These are phyloP conservation scores for Danionella cerebrum DNA, from an alignment of 2,113 vertebrate species.

Conservation along the genomic window DNA sequence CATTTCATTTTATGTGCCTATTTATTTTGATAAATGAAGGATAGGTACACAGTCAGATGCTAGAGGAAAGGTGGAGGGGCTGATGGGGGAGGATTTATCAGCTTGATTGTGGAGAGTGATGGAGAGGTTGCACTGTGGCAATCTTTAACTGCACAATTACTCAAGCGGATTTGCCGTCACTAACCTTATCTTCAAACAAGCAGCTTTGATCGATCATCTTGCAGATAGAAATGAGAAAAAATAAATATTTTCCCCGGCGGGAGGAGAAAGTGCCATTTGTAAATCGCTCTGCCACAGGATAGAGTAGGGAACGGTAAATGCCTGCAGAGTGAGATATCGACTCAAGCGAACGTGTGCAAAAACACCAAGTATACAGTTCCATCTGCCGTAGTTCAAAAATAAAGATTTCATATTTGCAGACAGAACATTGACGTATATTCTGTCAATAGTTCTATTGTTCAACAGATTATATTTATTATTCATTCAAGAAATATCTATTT, in stretches of 20 bases:
- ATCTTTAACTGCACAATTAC: constrained; percentile 39
- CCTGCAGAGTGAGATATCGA: background rate
- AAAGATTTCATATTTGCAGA: too few species aligned
- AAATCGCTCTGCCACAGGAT: constrained; percentile 10
- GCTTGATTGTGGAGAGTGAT: constrained; percentile 28
- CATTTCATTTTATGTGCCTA: too few species aligned
- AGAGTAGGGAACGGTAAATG: background rate
- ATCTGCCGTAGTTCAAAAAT: too few species aligned
- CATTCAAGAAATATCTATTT: too few species aligned
- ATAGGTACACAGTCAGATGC: constrained; percentile 1
- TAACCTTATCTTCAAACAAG: constrained; percentile 40
- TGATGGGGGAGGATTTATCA: constrained; percentile 4
- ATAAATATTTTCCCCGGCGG: constrained; percentile 26
- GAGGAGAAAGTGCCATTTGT: constrained; percentile 10
- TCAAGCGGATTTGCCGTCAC: constrained; percentile 31
- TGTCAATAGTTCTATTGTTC: too few species aligned
- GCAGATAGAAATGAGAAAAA: constrained; percentile 26
- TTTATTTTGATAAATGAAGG: too few species aligned
- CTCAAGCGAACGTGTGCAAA: background rate
- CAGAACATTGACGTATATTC: too few species aligned
- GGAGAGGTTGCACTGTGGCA: constrained; percentile 23
- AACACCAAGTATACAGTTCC: background rate
- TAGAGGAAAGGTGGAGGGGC: background rate
- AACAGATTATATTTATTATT: too few species aligned
- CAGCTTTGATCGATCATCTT: constrained; percentile 37